Evolutionary conservation across 1,140 invertebrate species (phyloP).

Genomic region (Sycophaga agraensis): DNA sequence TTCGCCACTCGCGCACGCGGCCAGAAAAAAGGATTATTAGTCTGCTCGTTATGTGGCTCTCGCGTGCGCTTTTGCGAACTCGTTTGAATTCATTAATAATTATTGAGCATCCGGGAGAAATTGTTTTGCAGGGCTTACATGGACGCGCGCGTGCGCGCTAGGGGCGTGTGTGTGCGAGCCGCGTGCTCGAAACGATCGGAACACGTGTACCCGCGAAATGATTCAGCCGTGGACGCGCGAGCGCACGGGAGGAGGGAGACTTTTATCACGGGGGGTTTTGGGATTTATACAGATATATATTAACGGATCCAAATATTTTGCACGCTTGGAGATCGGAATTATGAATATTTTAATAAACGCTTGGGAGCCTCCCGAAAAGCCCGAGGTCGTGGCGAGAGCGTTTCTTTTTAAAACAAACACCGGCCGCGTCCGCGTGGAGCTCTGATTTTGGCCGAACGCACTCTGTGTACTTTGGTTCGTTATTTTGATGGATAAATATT

Average conservation of each 20-base stretch:
- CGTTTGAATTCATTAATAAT: slow-evolving; percentile 1
- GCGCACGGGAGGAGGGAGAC: background rate
- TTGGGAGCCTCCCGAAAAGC: no score
- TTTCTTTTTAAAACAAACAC: no score
- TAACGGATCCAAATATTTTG: slow-evolving; percentile 4
- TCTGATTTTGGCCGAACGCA: no score
- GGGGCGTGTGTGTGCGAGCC: no score
- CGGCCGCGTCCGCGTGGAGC: no score
- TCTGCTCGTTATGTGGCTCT: background rate
- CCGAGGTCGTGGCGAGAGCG: background rate
- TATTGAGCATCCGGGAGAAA: no score
- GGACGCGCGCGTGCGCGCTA: no score
- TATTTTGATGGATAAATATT: no score
- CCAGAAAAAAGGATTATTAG: no score
- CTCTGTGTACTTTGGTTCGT: no score
- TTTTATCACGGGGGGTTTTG: background rate
- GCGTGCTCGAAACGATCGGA: background rate
- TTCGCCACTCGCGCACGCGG: no score
- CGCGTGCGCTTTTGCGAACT: background rate
- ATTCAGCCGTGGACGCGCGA: background rate
- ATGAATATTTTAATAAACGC: slow-evolving; percentile 16
- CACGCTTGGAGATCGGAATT: background rate
- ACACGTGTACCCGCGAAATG: background rate
- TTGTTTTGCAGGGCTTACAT: no score
- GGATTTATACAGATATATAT: slow-evolving; percentile 18